Conservation (phyloP, 2,888 invertebrate genomes). For the Girardia tigrina region DNA sequence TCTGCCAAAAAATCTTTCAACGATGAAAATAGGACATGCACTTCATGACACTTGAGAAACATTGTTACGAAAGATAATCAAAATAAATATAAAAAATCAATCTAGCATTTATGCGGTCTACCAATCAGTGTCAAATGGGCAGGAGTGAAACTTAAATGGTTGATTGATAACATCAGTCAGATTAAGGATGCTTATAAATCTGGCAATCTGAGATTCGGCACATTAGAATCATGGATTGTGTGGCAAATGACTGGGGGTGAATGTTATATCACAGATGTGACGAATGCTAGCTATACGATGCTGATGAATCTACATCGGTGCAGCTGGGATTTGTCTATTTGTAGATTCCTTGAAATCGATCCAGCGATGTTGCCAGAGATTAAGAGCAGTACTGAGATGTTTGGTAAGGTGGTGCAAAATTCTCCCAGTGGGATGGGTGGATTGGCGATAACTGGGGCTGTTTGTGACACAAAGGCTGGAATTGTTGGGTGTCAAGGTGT, state of each 20-base stretch:
- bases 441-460: neutral
- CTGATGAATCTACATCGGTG: slow-evolving; percentile 75
- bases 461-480: neutral
- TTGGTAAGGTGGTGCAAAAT: neutral
- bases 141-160: slow-evolving; percentile 77
- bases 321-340: slow-evolving; percentile 60
- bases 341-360: neutral
- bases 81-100: too few relatives aligned
- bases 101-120: slow-evolving; percentile 56
- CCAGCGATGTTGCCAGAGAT: neutral
- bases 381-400: neutral
- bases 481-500: neutral
- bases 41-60: too few relatives aligned
- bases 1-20: too few relatives aligned
- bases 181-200: slow-evolving; percentile 66
- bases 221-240: slow-evolving; percentile 87
- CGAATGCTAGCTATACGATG: slow-evolving; percentile 80
- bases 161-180: slow-evolving; percentile 69
- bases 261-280: slow-evolving; percentile 76
- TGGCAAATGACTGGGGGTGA: slow-evolving; percentile 59
- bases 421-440: neutral
- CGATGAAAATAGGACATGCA: too few relatives aligned
- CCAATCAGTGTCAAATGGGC: slow-evolving; percentile 82
- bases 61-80: too few relatives aligned
- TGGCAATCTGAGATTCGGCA: slow-evolving; percentile 60